Percentiles rank a stretch among this genome's conserved stretches.
Conservation (phyloP, 64 coral and sea anemone species). For the Orbicella faveolata region DNA sequence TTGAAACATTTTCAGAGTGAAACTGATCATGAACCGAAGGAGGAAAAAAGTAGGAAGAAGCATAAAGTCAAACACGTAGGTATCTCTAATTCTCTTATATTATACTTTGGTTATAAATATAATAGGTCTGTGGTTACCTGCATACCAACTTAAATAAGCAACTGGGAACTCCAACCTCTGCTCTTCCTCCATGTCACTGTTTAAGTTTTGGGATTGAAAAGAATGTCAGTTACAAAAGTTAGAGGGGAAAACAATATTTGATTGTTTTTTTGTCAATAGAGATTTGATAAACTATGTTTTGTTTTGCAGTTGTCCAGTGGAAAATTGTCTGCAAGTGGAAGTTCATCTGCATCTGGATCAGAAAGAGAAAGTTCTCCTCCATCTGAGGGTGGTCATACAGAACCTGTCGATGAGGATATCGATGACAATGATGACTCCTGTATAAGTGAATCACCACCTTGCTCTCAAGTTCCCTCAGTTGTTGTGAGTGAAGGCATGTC, state of each 20-base stretch:
- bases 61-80: no score
- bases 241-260: no score
- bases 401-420: conserved; percentile 21
- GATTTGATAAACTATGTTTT: no score
- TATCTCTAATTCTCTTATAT: no score
- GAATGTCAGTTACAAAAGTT: neutral
- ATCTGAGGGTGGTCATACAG: conserved; percentile 23
- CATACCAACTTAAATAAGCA: conserved; percentile 14
- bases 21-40: no score
- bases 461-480: conserved; percentile 35
- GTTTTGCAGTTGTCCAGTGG: neutral
- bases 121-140: conserved; percentile 8
- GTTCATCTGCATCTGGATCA: conserved; percentile 1
- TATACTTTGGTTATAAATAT: neutral
- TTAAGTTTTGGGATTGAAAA: conserved; percentile 16
- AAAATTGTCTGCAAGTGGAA: neutral
- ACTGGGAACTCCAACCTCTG: conserved; percentile 17
- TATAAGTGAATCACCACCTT: conserved; percentile 25
- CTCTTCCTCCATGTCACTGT: conserved; percentile 10
- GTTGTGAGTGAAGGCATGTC: neutral
- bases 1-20: no score
- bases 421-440: conserved; percentile 20
- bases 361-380: conserved; percentile 15
- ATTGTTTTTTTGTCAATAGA: no score
- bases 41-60: no score